Conservation (phyloP, 2,113 vertebrate species). For the Channa maculata region DNA sequence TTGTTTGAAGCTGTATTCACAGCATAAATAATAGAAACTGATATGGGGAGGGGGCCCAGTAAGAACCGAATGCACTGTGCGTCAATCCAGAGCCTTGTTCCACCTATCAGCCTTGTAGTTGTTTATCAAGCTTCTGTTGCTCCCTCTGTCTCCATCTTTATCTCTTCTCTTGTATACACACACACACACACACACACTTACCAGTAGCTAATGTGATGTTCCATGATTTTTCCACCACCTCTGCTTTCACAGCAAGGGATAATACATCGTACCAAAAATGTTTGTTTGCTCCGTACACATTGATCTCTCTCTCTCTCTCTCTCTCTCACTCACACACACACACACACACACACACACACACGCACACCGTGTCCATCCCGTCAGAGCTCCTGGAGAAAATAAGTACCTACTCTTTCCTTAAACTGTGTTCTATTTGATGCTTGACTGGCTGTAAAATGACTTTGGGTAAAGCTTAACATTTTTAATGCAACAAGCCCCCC, state of each 20-base stretch:
- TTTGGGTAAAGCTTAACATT: slow-evolving; percentile 79
- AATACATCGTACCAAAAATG: slow-evolving; percentile 46
- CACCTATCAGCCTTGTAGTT: slow-evolving; percentile 17
- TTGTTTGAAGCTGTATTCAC: background rate
- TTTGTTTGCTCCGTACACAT: slow-evolving; percentile 51
- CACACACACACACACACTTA: slow-evolving; percentile 2
- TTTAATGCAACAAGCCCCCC: slow-evolving; percentile 63
- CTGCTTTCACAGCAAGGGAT: slow-evolving; percentile 54
- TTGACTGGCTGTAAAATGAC: slow-evolving; percentile 76
- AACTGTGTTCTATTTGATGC: slow-evolving; percentile 79
- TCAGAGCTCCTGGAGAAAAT: slow-evolving; percentile 65
- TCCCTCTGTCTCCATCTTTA: slow-evolving; percentile 38
- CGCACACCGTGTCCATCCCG: slow-evolving; percentile 53
- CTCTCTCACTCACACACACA: background rate
- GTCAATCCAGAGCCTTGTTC: slow-evolving; percentile 13
- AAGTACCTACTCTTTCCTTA: slow-evolving; percentile 64
- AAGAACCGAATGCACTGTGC: background rate
- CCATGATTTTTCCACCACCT: slow-evolving; percentile 46
- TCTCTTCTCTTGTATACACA: slow-evolving; percentile 14
- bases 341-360: slow-evolving; percentile 18
- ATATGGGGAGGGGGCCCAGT: background rate
- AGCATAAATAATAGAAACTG: background rate
- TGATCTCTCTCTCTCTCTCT: background rate
- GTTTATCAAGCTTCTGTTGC: slow-evolving; percentile 33
- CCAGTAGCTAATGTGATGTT: slow-evolving; percentile 47